Base-by-base conservation (phyloP, 1,140 invertebrate genomes). In the Drosophila nannoptera region DNA sequence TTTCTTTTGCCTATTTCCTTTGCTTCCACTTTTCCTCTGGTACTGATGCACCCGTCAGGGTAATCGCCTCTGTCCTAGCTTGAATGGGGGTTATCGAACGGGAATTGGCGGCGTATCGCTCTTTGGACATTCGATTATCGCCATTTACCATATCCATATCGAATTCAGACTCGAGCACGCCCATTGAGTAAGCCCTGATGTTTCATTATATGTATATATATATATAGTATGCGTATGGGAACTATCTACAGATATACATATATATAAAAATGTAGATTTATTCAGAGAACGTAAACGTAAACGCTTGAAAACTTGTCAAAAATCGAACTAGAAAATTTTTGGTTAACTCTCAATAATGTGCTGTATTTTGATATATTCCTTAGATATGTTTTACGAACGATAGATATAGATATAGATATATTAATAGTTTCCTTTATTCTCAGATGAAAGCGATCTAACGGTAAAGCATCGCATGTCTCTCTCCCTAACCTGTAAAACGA, bases 381-480 rank as follows among this genome's bases (percentile, higher is more conserved):
- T 54, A 46, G 63, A 81, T 82, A 75, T 61, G 60, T 69, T 56
- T 71, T 86, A 84, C 81, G 63, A 84, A 86, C 81, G 73, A 69
- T 69, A 74, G 78, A 77, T 55, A 43, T 43, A 56, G 45, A 66
- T 67, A 55, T 53, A 52, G 59, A 60, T 50, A 54, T 53, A 43
- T 63, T 32, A 59, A 69, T 69, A 55, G 43, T 53, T 70, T 74
- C 73, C 66, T 80, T 80, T 62, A 66, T 81, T 84, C 80, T 84
- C 80, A 84, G 73, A 76, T 86, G 69, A 83, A 76, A 76, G 50
- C 73, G 66, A 54, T 50, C 69, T 80, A 64, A 73, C 36, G 60
- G 69, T 63, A 56, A 56, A 29, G 29, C 54, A 75, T 59, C 65
- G 55, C 84, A 65, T 81, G 69, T 80, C 81, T 86, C 81, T 84